phyloP scores from a whole-genome alignment of 2,888 invertebrate species.

The Chrysina gloriosa region DNA sequence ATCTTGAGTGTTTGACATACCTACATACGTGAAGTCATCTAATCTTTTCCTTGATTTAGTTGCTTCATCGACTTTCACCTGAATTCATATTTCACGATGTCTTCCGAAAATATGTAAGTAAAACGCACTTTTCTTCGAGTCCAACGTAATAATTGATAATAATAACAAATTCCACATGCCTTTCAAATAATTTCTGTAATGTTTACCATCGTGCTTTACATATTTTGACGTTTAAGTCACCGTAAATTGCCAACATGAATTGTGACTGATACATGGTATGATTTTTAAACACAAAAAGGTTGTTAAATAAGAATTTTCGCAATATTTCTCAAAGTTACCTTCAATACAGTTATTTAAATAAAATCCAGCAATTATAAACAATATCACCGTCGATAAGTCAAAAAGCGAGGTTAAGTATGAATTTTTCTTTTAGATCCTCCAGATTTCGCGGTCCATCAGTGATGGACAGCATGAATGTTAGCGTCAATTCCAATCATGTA shows the following conservation, averaged over 20 bases:
- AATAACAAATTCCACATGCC: not conserved
- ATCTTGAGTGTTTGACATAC: not conserved
- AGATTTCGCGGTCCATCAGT: conserved; percentile 23
- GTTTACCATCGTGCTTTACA: conserved; percentile 21
- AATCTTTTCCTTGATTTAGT: not conserved
- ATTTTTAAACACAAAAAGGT: conserved; percentile 10
- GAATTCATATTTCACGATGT: not conserved
- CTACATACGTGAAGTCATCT: not conserved
- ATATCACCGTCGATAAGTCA: no score
- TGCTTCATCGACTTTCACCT: not conserved
- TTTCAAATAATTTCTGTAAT: conserved; percentile 7
- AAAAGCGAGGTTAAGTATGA: conserved; percentile 8
- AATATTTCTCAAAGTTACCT: no score
- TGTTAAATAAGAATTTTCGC: no score
- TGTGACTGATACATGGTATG: conserved; percentile 14
- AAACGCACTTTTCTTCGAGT: not conserved
- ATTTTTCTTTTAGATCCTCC: conserved; percentile 16
- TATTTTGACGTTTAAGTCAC: conserved; percentile 14
- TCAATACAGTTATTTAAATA: no score
- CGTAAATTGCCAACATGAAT: conserved; percentile 14
- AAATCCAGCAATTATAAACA: no score
- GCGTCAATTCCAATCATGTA: conserved; percentile 26
- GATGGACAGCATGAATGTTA: conserved; percentile 34
- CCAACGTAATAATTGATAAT: not conserved
- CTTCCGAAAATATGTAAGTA: not conserved